Percentiles rank a stretch among this genome's conserved stretches.
Conservation (phyloP, 2,888 invertebrate genomes). For the Abrostola tripartita region DNA sequence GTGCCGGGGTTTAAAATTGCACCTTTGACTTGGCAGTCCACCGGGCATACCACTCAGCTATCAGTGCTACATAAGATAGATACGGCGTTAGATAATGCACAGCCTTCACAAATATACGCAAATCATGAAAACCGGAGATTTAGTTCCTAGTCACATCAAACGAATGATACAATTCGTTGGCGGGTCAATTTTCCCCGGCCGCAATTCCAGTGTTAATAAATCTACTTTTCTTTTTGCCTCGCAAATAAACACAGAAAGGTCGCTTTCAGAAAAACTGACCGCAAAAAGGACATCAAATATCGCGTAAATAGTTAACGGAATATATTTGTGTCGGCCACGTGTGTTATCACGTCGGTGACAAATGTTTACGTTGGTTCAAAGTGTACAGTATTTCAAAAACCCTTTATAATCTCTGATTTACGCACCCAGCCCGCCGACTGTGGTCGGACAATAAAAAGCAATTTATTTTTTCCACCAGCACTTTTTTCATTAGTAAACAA, state of each 20-base stretch:
- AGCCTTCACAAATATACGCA: not conserved
- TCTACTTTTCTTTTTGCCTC: conserved; percentile 7
- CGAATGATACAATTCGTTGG: not conserved
- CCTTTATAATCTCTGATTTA: conserved; percentile 83
- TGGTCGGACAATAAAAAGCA: conserved; percentile 83
- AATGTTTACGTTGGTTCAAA: conserved; percentile 74
- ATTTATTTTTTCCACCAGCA: conserved; percentile 80
- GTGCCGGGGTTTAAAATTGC: too few relatives aligned
- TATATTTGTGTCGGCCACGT: conserved; percentile 51
- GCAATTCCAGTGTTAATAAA: conserved; percentile 5
- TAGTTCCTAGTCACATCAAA: not conserved
- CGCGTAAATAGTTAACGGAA: conserved; percentile 30
- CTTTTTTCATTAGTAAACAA: conserved; percentile 86
- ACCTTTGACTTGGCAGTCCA: too few relatives aligned
- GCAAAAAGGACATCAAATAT: conserved; percentile 9
- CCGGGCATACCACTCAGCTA: too few relatives aligned
- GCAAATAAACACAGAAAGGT: conserved; percentile 8
- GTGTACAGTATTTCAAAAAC: conserved; percentile 74
- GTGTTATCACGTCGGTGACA: conserved; percentile 68
- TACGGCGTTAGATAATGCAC: not conserved
- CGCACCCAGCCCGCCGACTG: conserved; percentile 73
- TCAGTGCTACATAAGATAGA: too few relatives aligned
- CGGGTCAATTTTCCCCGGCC: not conserved
- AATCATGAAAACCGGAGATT: not conserved
- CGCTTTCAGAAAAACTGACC: conserved; percentile 4